Conservation (phyloP, 2,113 vertebrate genomes). For the Nibea albiflora region DNA sequence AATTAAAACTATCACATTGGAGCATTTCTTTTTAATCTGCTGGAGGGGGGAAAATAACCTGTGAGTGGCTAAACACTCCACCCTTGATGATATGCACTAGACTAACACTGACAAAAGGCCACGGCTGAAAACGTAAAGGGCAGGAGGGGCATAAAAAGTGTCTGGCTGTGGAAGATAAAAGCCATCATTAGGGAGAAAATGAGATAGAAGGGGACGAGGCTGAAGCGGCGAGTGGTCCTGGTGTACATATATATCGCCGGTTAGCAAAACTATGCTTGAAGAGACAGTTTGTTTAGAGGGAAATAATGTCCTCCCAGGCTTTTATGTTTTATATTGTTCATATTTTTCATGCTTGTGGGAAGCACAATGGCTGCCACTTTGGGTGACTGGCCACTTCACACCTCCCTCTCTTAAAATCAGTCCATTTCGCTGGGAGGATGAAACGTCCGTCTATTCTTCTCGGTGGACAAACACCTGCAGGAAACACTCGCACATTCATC, state of each 20-base stretch:
- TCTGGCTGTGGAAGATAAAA: constrained; percentile 80
- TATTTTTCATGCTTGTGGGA: constrained; percentile 31
- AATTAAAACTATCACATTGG: constrained; percentile 61
- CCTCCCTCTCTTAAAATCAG: constrained; percentile 35
- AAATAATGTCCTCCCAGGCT: constrained; percentile 53
- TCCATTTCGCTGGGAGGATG: constrained; percentile 42
- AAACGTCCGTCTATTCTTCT: constrained; percentile 45
- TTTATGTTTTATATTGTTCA: constrained; percentile 51
- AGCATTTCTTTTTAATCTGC: constrained; percentile 48
- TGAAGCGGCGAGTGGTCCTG: constrained; percentile 48
- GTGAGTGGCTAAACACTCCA: constrained; percentile 61
- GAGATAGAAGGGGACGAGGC: constrained; percentile 52
- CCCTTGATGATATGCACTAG: constrained; percentile 63
- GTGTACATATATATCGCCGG: constrained; percentile 27
- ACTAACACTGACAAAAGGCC: constrained; percentile 71
- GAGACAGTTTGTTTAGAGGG: constrained; percentile 48
- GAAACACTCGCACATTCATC: constrained; percentile 9
- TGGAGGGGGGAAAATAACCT: not conserved
- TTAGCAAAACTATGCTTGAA: constrained; percentile 46
- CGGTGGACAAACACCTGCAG: constrained; percentile 7
- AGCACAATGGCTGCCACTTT: constrained; percentile 38
- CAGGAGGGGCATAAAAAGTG: constrained; percentile 80
- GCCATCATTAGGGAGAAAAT: constrained; percentile 79
- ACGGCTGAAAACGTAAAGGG: constrained; percentile 76
- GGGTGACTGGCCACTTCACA: constrained; percentile 50